Evolutionary conservation across 92 coral and sea anemone genomes (phyloP).

Genomic region (Palythoa grandis): DNA sequence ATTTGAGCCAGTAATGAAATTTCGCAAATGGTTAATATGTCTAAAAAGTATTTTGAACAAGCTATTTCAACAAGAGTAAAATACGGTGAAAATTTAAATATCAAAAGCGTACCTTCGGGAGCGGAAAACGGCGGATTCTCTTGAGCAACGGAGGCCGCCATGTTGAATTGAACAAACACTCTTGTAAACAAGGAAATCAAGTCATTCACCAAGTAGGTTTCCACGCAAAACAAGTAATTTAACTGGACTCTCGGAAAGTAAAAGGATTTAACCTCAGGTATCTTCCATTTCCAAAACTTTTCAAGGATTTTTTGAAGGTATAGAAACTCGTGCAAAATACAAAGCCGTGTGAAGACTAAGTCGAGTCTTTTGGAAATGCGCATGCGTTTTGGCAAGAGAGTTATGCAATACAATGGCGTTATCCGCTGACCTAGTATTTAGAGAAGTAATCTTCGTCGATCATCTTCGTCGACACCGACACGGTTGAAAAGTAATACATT

Average conservation of each 20-base stretch:
- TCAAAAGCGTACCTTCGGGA: conserved; percentile 58
- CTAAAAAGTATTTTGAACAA: too few species aligned
- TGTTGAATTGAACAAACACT: background rate
- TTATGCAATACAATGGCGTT: conserved; percentile 9
- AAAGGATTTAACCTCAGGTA: background rate
- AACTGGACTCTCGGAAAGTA: background rate
- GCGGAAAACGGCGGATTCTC: conserved; percentile 68
- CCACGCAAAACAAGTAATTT: background rate
- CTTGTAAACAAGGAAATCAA: background rate
- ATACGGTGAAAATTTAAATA: background rate
- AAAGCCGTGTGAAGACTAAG: background rate
- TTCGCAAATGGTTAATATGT: too few species aligned
- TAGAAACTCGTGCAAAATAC: conserved; percentile 2
- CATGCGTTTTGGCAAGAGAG: background rate
- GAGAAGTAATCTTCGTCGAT: too few species aligned
- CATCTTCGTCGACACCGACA: too few species aligned
- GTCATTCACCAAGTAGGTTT: background rate
- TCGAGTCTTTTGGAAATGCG: background rate
- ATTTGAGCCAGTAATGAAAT: too few species aligned
- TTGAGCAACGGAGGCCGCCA: conserved; percentile 57
- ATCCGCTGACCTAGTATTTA: conserved; percentile 37
- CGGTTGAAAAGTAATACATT: background rate
- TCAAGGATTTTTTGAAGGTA: background rate
- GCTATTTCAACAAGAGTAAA: too few species aligned
- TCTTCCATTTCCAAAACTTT: conserved; percentile 14